A percentile compares a stretch with the other conserved stretches of the same genome.
Conservation (phyloP, 2,113 vertebrate species). For the Bos taurus region DNA sequence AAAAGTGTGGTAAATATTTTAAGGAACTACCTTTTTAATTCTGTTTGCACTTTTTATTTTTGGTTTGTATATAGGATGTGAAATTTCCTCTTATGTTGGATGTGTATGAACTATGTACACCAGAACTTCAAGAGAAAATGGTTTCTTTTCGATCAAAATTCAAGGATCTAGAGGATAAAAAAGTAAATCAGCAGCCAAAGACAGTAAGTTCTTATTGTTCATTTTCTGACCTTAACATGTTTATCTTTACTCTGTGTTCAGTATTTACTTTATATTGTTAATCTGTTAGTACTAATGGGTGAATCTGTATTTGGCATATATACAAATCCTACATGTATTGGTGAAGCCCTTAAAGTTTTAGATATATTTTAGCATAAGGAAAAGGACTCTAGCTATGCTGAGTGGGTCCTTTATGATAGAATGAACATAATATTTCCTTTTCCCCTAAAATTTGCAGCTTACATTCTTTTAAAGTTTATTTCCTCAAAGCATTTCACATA, state of each 20-base stretch:
- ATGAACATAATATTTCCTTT: background rate
- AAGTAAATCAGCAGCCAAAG: conserved; percentile 89
- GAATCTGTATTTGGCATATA: background rate
- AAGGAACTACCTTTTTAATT: background rate
- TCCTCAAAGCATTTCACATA: background rate
- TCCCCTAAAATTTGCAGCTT: background rate
- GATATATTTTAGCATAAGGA: background rate
- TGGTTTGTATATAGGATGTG: conserved; percentile 86
- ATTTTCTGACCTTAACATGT: background rate
- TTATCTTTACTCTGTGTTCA: background rate
- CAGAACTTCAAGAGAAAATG: conserved; percentile 97
- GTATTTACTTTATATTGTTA: background rate
- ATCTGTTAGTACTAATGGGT: background rate
- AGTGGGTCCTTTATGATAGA: background rate
- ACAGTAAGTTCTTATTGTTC: conserved; percentile 79
- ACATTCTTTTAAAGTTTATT: background rate
- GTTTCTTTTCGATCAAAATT: conserved; percentile 92
- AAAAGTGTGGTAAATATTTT: background rate
- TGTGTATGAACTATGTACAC: conserved; percentile 94
- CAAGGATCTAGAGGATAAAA: conserved; percentile 96
- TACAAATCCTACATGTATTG: background rate
- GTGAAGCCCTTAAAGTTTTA: background rate
- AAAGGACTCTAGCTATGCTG: background rate
- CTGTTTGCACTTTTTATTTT: background rate
- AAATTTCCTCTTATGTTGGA: conserved; percentile 99